Evolutionary conservation across 2,888 invertebrate species (phyloP).

Genomic region (Sialis lutaria): DNA sequence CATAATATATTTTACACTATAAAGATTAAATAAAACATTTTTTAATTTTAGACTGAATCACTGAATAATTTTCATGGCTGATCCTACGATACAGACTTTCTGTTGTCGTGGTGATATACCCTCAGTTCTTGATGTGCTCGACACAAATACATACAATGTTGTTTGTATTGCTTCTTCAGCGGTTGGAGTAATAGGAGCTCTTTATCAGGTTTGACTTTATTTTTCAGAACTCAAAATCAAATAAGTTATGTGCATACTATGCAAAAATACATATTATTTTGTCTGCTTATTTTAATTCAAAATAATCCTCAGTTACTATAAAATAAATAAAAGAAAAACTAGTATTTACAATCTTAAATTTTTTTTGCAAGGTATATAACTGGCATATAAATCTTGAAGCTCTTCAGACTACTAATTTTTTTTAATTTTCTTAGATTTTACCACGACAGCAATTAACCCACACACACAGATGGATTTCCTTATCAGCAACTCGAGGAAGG

Average conservation of each 20-base stretch:
- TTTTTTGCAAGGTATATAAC: too few species aligned
- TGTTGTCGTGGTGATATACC: conserved; percentile 52
- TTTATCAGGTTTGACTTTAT: conserved; percentile 46
- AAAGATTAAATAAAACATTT: too few species aligned
- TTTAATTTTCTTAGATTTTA: conserved; percentile 33
- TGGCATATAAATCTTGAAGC: too few species aligned
- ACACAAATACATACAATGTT: conserved; percentile 53
- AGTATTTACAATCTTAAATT: neutral
- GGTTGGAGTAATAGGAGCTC: conserved; percentile 55
- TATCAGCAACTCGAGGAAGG: conserved; percentile 44
- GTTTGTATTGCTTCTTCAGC: conserved; percentile 57
- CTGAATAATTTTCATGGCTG: conserved; percentile 38
- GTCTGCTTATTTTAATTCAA: too few species aligned
- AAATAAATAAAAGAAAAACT: neutral
- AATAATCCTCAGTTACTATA: too few species aligned
- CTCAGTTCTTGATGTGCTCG: conserved; percentile 51
- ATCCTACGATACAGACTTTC: conserved; percentile 71
- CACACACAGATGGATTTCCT: conserved; percentile 35
- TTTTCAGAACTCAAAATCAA: too few species aligned
- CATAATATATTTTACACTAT: too few species aligned
- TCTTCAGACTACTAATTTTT: neutral
- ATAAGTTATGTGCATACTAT: too few species aligned
- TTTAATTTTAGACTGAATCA: too few species aligned
- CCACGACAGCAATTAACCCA: conserved; percentile 36
- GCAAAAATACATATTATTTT: too few species aligned